Percentiles rank a stretch among this genome's conserved stretches.
Evolutionary conservation across 2,888 invertebrate species (phyloP).

Genomic region (Mystacides longicornis): DNA sequence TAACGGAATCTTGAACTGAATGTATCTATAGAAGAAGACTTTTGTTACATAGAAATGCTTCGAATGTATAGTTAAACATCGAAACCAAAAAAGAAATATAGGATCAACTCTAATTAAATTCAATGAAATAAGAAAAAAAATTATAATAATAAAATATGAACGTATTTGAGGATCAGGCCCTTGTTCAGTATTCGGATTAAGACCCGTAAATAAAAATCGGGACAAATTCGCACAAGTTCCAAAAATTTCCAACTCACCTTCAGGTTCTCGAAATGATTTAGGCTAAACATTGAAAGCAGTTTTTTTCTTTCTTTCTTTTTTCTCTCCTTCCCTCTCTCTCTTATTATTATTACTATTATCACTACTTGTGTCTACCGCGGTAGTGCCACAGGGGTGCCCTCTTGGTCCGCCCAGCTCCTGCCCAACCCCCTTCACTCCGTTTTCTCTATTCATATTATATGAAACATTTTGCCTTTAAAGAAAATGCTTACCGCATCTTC

Average conservation of each 20-base stretch:
- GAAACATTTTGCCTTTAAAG: background rate
- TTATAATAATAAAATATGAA: too few species aligned
- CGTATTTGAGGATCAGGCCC: too few species aligned
- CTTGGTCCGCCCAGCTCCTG: background rate
- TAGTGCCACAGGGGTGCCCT: background rate
- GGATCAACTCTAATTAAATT: too few species aligned
- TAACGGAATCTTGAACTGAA: too few species aligned
- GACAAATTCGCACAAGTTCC: background rate
- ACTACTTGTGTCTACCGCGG: background rate
- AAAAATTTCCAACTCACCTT: background rate
- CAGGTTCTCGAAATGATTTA: conserved; percentile 1
- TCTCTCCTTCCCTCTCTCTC: background rate
- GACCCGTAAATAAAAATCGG: too few species aligned
- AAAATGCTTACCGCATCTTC: background rate
- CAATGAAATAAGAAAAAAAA: too few species aligned
- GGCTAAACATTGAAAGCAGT: background rate
- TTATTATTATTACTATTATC: background rate
- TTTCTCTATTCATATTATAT: background rate
- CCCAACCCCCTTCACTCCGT: background rate
- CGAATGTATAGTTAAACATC: too few species aligned
- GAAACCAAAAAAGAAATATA: too few species aligned
- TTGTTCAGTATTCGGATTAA: too few species aligned
- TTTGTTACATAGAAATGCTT: too few species aligned
- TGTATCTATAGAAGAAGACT: too few species aligned
- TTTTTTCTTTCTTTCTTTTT: background rate